These are phyloP conservation scores for Cardinalis cardinalis DNA, from an alignment of 2,113 vertebrate species.

Conservation along the genomic window DNA sequence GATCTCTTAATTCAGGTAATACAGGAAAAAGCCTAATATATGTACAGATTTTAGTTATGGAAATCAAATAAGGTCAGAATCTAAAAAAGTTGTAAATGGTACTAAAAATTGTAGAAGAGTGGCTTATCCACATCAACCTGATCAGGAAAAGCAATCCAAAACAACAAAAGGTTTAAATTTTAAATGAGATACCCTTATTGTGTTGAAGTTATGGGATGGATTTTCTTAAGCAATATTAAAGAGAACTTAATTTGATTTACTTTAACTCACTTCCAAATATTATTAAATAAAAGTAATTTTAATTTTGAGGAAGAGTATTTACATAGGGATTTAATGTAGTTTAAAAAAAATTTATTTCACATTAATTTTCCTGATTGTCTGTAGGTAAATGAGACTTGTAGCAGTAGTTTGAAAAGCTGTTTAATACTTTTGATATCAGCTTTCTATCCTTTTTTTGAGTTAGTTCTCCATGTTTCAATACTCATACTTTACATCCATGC, in stretches of 20 bases:
- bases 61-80: neutral
- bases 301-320: neutral
- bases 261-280: neutral
- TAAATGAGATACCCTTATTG: neutral
- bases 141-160: neutral
- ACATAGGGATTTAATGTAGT: neutral
- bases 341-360: constrained; percentile 14
- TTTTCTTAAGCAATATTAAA: neutral
- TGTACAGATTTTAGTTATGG: neutral
- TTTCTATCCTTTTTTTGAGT: neutral
- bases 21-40: neutral
- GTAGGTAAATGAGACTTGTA: neutral
- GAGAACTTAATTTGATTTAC: neutral
- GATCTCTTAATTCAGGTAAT: neutral
- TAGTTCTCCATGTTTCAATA: neutral
- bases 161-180: neutral
- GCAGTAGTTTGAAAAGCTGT: neutral
- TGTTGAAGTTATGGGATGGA: neutral
- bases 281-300: constrained; percentile 22
- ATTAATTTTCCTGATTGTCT: neutral
- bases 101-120: neutral
- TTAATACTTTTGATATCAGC: neutral
- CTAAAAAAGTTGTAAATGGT: neutral
- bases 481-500: neutral
- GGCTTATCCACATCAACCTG: neutral